Base-by-base conservation (phyloP, 2,797 vertebrate genomes). In the Megaceryle alcyon region DNA sequence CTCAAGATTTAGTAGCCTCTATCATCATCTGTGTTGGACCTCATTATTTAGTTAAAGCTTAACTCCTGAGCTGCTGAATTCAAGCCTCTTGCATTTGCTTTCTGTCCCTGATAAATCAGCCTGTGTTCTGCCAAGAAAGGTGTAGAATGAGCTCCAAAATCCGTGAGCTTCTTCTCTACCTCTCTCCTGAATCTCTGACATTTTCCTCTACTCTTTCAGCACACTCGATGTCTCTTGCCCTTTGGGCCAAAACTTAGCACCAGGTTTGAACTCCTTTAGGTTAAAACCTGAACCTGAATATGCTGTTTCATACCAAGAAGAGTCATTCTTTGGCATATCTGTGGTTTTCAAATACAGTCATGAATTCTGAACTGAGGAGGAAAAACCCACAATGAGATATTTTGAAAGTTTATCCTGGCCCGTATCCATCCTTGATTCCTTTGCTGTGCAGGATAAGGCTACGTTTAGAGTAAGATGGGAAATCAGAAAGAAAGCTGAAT, bases 311-410 rank as follows among this genome's bases (percentile, higher is more conserved):
- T 90, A 90, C 57, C 26, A 81, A 83, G 51, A 91, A 65, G 39
- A 70, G 59, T 63, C 0, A 69, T 94, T 91, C 39, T 95, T 78
- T 71, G 73, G 35, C 29, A n/a, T 88, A 39, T 82, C 77, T 94
- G 66, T 90, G 94, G 81, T 91, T 96, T 97, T 86, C n/a, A 85
- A 93, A 78, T 77, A 31, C 44, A 85, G 49, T 80, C n/a, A 43
- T 72, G 75, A 81, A 71, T 95, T 69, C 69, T 66, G 64, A 93
- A 95, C 57, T 41, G 25, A 80, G 81, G 39, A 87, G 23, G 15
- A 48, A 92, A 92, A 93, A 48, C 64, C 57, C 68, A 71, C 83
- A 75, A 43, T 75, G 71, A 92, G 93, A 41, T 87, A 94, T 68
- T 93, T 86, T 64, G 10, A 31, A 86, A 75, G 71, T 84, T 95